Evolutionary conservation across 1,140 invertebrate species (phyloP).

Genomic region (Chrysoperla carnea): DNA sequence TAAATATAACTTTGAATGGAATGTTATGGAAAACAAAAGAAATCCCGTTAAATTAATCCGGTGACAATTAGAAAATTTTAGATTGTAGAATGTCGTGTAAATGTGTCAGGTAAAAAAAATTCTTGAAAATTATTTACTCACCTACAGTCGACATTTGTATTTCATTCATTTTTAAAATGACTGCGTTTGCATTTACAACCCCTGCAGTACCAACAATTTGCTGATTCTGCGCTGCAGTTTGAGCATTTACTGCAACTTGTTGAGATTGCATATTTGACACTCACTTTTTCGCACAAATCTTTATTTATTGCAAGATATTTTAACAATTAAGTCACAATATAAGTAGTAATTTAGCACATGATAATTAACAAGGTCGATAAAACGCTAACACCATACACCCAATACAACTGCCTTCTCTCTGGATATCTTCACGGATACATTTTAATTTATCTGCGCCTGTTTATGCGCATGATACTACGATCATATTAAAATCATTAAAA

Average conservation of each 20-base stretch:
- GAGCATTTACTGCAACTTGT: constrained; percentile 27
- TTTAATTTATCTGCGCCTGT: too few relatives aligned
- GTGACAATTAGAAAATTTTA: too few relatives aligned
- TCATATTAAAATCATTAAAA: too few relatives aligned
- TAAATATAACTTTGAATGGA: constrained; percentile 1
- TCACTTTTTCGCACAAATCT: constrained; percentile 1
- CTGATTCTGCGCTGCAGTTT: constrained; percentile 27
- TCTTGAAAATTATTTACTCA: constrained; percentile 21
- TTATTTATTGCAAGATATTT: too few relatives aligned
- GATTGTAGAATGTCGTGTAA: not conserved
- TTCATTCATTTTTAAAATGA: constrained; percentile 57
- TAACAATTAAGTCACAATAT: too few relatives aligned
- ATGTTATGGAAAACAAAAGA: not conserved
- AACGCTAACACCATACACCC: too few relatives aligned
- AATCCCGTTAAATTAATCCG: not conserved
- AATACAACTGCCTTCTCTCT: too few relatives aligned
- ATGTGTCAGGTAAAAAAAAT: not conserved
- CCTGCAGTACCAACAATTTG: constrained; percentile 22
- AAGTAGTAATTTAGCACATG: too few relatives aligned
- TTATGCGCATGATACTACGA: too few relatives aligned
- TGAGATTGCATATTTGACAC: constrained; percentile 31
- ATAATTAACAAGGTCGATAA: too few relatives aligned
- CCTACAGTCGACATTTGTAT: constrained; percentile 50
- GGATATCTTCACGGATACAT: too few relatives aligned
- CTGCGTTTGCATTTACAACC: constrained; percentile 30